phyloP scores from a whole-genome alignment of 1,140 invertebrate species.

The Piezodorus guildinii region DNA sequence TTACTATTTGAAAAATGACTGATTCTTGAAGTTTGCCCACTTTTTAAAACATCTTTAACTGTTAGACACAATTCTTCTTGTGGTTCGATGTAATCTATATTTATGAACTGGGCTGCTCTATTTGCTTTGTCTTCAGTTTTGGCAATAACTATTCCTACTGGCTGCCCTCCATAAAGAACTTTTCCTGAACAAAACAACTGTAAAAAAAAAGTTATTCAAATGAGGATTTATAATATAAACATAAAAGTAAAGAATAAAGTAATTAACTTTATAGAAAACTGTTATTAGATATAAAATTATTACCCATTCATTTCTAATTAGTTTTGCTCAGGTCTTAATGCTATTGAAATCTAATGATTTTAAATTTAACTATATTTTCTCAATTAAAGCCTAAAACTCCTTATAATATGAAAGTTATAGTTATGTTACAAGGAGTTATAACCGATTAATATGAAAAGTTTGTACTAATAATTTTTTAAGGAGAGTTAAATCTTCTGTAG shows the following conservation, averaged over 20 bases:
- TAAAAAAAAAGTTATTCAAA: constrained; percentile 20
- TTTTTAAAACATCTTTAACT: constrained; percentile 44
- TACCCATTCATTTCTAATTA: background rate
- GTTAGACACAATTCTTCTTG: constrained; percentile 43
- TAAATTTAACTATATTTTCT: no score
- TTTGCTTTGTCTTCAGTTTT: constrained; percentile 45
- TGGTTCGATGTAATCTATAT: constrained; percentile 47
- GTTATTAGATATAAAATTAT: background rate
- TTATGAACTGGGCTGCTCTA: constrained; percentile 49
- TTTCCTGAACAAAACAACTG: constrained; percentile 40
- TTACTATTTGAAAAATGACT: background rate
- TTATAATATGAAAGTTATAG: no score
- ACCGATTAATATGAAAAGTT: no score
- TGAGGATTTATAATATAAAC: background rate
- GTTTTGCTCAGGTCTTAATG: constrained; percentile 26
- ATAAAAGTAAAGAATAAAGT: background rate
- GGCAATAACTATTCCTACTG: constrained; percentile 58
- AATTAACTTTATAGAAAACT: background rate
- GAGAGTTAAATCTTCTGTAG: no score
- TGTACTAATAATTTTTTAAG: no score
- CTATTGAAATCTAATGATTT: no score
- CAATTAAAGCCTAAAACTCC: no score
- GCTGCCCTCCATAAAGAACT: constrained; percentile 54
- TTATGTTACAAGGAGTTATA: no score
- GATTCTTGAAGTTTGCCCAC: background rate